phyloP scores from a whole-genome alignment of 2,113 vertebrate genomes.

The Tamias sibiricus region DNA sequence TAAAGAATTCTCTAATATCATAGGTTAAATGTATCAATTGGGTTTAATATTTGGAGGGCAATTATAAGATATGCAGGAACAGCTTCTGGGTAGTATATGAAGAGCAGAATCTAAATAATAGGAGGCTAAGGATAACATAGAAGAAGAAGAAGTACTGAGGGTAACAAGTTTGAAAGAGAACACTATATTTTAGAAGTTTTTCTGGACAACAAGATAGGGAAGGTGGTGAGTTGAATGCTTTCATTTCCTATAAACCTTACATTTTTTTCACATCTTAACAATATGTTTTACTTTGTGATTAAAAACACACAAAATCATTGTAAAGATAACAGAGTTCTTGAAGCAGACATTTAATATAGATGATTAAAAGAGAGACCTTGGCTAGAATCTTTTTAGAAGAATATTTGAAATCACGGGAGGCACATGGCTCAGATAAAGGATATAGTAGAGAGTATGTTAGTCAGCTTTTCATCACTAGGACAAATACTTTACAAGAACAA shows the following conservation, averaged over 20 bases:
- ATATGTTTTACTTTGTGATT: not conserved
- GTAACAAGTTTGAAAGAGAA: not conserved
- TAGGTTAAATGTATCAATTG: not conserved
- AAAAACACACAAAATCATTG: conserved; percentile 5
- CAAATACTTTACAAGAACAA: no score
- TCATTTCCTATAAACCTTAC: not conserved
- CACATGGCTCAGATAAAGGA: not conserved
- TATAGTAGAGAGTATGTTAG: rapidly evolving
- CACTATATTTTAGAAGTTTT: not conserved
- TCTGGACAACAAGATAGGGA: not conserved
- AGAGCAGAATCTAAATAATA: not conserved
- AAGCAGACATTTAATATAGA: not conserved
- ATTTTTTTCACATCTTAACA: not conserved
- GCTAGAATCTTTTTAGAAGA: not conserved
- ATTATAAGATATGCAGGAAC: not conserved
- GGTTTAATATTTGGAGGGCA: not conserved
- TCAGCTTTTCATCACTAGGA: no score
- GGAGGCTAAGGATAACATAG: not conserved
- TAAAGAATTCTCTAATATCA: not conserved
- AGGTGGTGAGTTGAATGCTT: not conserved
- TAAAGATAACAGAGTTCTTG: not conserved
- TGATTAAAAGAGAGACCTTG: not conserved
- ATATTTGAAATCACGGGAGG: not conserved
- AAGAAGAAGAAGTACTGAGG: not conserved
- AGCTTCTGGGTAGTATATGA: not conserved